phyloP scores from a whole-genome alignment of 2,113 vertebrate genomes.

The Percopsis transmontana region DNA sequence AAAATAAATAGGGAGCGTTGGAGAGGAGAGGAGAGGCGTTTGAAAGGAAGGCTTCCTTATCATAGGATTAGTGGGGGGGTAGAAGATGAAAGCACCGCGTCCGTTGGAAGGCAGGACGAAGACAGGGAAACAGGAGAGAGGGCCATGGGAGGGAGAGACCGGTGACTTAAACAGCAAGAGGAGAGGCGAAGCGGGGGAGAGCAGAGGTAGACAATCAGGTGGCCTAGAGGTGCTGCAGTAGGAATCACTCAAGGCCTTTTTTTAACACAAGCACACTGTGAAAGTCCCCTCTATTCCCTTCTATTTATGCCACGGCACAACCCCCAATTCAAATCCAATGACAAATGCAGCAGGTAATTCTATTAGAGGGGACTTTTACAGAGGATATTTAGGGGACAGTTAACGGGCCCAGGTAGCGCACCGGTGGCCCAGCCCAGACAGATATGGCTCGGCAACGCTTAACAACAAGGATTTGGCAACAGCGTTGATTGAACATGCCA shows the following conservation, averaged over 20 bases:
- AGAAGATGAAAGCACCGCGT: conserved; percentile 68
- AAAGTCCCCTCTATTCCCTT: conserved; percentile 32
- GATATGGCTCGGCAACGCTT: conserved; percentile 70
- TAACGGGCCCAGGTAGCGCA: conserved; percentile 49
- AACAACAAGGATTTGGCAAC: conserved; percentile 75
- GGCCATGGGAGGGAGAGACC: conserved; percentile 46
- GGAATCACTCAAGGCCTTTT: conserved; percentile 30
- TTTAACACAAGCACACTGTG: conserved; percentile 31
- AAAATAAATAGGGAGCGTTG: conserved; percentile 57
- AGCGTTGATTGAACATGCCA: conserved; percentile 75
- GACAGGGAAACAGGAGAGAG: conserved; percentile 33
- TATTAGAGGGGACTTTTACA: conserved; percentile 60
- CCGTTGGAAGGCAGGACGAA: conserved; percentile 45
- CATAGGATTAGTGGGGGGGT: conserved; percentile 58
- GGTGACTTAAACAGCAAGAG: conserved; percentile 47
- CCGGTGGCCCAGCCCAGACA: conserved; percentile 50
- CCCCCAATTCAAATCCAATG: conserved; percentile 56
- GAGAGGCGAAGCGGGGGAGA: conserved; percentile 21
- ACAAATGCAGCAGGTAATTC: conserved; percentile 60
- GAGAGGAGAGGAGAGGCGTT: conserved; percentile 42
- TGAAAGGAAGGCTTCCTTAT: conserved; percentile 48
- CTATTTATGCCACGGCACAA: conserved; percentile 55
- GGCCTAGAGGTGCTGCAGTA: conserved; percentile 35
- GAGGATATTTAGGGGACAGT: conserved; percentile 68
- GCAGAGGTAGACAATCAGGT: conserved; percentile 37